Base-by-base conservation (phyloP, 2,113 vertebrate genomes). In the Sturnus vulgaris region DNA sequence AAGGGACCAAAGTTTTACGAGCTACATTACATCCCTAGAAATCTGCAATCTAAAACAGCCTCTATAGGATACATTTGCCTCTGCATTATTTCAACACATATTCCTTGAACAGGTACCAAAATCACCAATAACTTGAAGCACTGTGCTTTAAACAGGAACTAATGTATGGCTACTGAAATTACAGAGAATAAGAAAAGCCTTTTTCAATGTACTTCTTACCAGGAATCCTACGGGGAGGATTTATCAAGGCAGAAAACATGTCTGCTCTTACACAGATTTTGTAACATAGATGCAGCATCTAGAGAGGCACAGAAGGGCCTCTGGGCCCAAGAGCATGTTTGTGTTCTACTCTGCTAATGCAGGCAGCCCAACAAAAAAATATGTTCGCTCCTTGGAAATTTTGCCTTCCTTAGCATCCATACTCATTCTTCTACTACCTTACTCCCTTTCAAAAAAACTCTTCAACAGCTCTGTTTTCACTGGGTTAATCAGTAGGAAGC, bases 1-100 rank as follows among this genome's bases (percentile, higher is more conserved):
- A 83, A 76, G 72, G 93, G 63, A 92, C 71, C 66, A 35, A 85
- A 81, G 55, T 75, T 87, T 92, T 94, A 93, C 7, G 72, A 89
- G 85, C 49, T 64, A 44, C 24, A 30, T 80, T 91, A 82, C 55
- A 95, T 69, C 73, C 56, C 40, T 46, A 87, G 60, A 70, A 95
- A 96, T 61, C 42, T 4, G 8, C 82, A 78, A 31, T 44, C 69
- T 68, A 70, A 90, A 93, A 5, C 21, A 13, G 39, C 25, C 46
- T 66, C 12, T 50, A 46, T 27, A 64, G 70, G 71, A 89, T 46
- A 64, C 40, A 69, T 80, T 81, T 82, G 52, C 35, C 30, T 61
- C 70, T 59, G 63, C 4, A 2, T 85, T 93, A 69, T 72, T 93
- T 91, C 94, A 87, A 20, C 60, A 56, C 17, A 20, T 82, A 76